These are phyloP conservation scores for Cryptophagus acutangulus DNA, from an alignment of 2,888 invertebrate genomes.

Conservation along the genomic window DNA sequence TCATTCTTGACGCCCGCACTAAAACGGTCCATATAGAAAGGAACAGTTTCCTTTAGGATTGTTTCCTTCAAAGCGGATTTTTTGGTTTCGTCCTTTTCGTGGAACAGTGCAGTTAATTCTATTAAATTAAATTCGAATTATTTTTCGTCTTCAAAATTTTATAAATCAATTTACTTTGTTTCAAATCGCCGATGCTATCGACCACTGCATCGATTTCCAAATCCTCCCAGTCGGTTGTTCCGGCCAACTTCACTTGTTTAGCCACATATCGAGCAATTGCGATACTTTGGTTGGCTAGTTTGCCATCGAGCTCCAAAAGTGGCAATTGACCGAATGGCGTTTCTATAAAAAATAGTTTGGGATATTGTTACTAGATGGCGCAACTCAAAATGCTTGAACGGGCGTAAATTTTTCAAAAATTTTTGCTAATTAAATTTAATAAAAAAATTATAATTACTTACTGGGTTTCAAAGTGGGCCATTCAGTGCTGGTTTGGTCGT, in stretches of 20 bases:
- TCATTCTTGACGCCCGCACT: slow-evolving; percentile 56
- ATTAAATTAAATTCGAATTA: no score
- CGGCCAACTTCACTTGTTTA: slow-evolving; percentile 56
- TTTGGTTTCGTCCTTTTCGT: slow-evolving; percentile 50
- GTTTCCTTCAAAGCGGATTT: slow-evolving; percentile 52
- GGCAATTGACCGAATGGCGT: slow-evolving; percentile 50
- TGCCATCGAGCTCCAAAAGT: slow-evolving; percentile 60
- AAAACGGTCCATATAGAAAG: slow-evolving; percentile 55
- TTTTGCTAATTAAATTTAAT: no score
- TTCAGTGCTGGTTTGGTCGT: no score
- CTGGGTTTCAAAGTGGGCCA: slow-evolving; percentile 40
- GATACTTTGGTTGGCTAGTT: slow-evolving; percentile 55
- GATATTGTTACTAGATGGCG: no score
- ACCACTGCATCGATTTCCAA: slow-evolving; percentile 59
- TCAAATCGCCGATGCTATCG: slow-evolving; percentile 58
- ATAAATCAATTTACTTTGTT: slow-evolving; percentile 53
- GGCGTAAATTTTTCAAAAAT: no score
- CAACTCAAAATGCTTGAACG: no score
- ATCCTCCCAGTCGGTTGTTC: slow-evolving; percentile 55
- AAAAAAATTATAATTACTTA: no score
- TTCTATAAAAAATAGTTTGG: no score
- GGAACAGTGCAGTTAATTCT: slow-evolving; percentile 53
- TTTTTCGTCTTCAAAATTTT: no score
- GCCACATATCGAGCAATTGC: slow-evolving; percentile 62
- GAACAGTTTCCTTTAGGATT: slow-evolving; percentile 52